phyloP scores from a whole-genome alignment of 2,113 vertebrate genomes.

The Chitala chitala region DNA sequence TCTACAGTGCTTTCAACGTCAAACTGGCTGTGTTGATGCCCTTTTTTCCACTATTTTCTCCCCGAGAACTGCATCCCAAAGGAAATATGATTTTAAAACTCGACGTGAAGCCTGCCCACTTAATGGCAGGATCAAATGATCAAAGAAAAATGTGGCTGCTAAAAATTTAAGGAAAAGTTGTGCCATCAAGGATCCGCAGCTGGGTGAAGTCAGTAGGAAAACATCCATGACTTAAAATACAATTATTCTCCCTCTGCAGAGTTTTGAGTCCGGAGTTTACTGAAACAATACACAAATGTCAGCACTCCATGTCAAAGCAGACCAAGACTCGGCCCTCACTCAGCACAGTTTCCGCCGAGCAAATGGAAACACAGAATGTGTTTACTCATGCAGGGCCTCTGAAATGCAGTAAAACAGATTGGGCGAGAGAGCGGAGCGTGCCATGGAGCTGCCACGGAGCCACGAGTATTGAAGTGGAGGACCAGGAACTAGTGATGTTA shows the following conservation, averaged over 20 bases:
- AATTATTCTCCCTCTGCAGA: slow-evolving; percentile 32
- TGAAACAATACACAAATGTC: slow-evolving; percentile 24
- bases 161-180: slow-evolving; percentile 25
- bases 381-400: too few species aligned
- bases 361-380: slow-evolving; percentile 42
- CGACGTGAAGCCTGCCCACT: slow-evolving; percentile 7
- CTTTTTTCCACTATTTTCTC: slow-evolving; percentile 1
- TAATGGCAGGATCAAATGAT: slow-evolving; percentile 25
- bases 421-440: too few species aligned
- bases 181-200: slow-evolving; percentile 22
- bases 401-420: too few species aligned
- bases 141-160: slow-evolving; percentile 31
- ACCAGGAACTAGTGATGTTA: too few species aligned
- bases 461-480: too few species aligned
- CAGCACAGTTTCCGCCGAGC: slow-evolving; percentile 27
- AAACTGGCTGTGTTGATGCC: not conserved
- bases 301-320: not conserved
- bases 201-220: slow-evolving; percentile 45
- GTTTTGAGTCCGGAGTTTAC: slow-evolving; percentile 29
- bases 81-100: slow-evolving; percentile 23
- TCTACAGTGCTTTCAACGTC: not conserved
- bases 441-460: too few species aligned
- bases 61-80: not conserved
- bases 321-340: not conserved
- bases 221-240: slow-evolving; percentile 44